phyloP scores from a whole-genome alignment of 23 tunicate species.

The Halocynthia aurantium region DNA sequence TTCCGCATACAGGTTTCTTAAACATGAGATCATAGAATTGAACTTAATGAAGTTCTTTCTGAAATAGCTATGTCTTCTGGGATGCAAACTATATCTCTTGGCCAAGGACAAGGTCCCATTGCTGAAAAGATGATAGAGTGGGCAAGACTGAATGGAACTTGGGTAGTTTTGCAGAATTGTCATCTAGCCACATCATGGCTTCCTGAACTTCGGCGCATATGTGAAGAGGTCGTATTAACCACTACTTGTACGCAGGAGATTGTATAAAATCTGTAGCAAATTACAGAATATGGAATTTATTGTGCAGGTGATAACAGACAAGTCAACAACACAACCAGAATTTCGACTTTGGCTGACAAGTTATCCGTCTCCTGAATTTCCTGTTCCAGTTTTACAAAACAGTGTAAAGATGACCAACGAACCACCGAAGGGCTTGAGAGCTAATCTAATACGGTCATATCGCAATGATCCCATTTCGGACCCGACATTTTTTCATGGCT shows the following conservation, averaged over 20 bases:
- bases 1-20: too few species aligned
- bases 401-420: constrained; percentile 93
- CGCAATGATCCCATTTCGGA: constrained; percentile 80
- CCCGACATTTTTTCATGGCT: constrained; percentile 55
- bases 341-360: constrained; percentile 85
- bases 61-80: constrained; percentile 59
- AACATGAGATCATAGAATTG: too few species aligned
- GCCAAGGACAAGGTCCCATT: constrained; percentile 92
- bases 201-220: constrained; percentile 79
- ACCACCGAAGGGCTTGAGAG: constrained; percentile 85
- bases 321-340: constrained; percentile 38
- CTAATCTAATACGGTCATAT: constrained; percentile 69
- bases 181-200: constrained; percentile 88
- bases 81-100: constrained; percentile 89
- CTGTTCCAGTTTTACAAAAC: constrained; percentile 71
- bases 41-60: too few species aligned
- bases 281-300: not conserved
- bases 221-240: constrained; percentile 53
- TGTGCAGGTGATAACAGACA: constrained; percentile 70
- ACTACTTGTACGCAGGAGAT: not conserved
- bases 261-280: too few species aligned
- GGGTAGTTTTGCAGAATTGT: constrained; percentile 88
- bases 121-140: constrained; percentile 76
- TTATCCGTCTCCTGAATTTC: constrained; percentile 81
- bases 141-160: constrained; percentile 61